A percentile compares a stretch with the other conserved stretches of the same genome.
Conservation (phyloP, 2,113 vertebrate species). For the Gallinago media region DNA sequence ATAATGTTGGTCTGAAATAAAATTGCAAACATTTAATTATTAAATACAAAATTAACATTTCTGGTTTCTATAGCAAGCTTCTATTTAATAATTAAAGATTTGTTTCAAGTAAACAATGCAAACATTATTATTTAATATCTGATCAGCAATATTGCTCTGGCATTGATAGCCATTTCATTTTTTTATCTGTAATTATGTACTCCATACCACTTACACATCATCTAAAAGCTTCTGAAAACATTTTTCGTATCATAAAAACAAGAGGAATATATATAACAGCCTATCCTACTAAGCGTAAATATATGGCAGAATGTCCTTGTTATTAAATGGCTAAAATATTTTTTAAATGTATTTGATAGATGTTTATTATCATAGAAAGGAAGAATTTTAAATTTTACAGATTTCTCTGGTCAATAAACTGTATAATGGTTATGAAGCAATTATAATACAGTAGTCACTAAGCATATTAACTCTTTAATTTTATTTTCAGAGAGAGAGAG, state of each 20-base stretch:
- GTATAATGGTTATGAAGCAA: background rate
- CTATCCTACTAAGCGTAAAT: background rate
- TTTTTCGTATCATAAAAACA: background rate
- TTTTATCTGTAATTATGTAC: background rate
- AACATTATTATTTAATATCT: background rate
- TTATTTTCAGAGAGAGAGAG: background rate
- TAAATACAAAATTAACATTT: background rate
- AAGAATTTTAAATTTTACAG: background rate
- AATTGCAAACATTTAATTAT: background rate
- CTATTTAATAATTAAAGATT: constrained; percentile 6
- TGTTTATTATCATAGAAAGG: background rate
- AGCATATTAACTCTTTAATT: background rate
- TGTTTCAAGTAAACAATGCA: background rate
- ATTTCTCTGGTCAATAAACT: background rate
- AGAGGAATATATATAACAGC: background rate
- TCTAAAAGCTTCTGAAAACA: background rate
- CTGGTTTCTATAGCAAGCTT: background rate
- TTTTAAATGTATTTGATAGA: background rate
- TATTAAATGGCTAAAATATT: background rate
- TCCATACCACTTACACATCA: background rate
- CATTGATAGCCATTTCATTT: fast-evolving
- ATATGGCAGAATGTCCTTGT: background rate
- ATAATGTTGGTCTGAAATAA: background rate
- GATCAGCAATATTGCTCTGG: background rate
- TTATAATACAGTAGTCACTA: background rate